Conservation (phyloP, 2,888 invertebrate species). For the Cephus rjabovi region DNA sequence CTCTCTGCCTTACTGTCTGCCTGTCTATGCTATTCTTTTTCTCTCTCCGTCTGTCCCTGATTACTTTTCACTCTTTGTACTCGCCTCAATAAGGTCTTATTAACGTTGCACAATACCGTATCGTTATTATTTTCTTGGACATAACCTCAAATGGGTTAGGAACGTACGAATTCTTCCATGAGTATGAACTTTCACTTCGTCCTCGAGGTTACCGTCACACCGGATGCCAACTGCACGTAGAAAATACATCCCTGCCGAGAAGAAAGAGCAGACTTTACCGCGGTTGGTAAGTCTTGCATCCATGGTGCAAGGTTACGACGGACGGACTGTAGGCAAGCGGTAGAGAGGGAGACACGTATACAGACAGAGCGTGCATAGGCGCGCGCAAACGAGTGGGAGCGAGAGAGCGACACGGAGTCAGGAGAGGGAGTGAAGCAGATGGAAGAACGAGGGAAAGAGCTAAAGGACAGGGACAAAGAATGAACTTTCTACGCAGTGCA, state of each 20-base stretch:
- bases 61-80: background rate
- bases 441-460: constrained; percentile 7
- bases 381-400: constrained; percentile 11
- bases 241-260: constrained; percentile 8
- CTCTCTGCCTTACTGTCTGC: constrained; percentile 20
- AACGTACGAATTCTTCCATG: background rate
- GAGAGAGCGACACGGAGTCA: constrained; percentile 16
- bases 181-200: background rate
- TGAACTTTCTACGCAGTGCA: constrained; percentile 19
- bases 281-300: constrained; percentile 45
- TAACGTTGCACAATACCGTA: background rate
- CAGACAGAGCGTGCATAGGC: constrained; percentile 3
- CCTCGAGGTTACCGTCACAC: background rate
- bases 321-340: constrained; percentile 25
- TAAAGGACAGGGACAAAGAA: constrained; percentile 7
- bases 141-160: background rate
- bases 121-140: background rate
- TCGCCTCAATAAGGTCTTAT: background rate
- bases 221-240: constrained; percentile 3
- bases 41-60: background rate
- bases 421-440: constrained; percentile 6
- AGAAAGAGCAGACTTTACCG: background rate
- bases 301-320: constrained; percentile 41
- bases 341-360: constrained; percentile 9
- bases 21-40: constrained; percentile 11